A percentile compares a stretch with the other conserved stretches of the same genome.
phyloP scores from a whole-genome alignment of 2,888 invertebrate genomes.

The Epsilonema sp. region DNA sequence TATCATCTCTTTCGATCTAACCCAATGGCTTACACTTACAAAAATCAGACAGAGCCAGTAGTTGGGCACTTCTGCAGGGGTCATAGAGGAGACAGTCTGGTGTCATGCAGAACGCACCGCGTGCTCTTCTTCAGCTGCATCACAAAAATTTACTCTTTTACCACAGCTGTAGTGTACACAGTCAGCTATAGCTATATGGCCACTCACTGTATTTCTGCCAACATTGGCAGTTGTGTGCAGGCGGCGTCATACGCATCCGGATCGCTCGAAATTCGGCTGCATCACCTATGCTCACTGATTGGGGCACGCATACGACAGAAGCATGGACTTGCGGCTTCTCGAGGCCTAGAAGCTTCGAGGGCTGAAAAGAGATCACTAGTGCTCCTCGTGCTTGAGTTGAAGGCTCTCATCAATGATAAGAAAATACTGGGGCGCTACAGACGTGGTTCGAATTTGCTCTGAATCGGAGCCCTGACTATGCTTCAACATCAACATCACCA shows the following conservation, averaged over 20 bases:
- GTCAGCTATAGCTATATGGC: too few relatives aligned
- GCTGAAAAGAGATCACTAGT: too few relatives aligned
- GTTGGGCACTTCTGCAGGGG: slow-evolving; percentile 24
- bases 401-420: too few relatives aligned
- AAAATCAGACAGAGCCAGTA: slow-evolving; percentile 30
- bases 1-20: background rate
- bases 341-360: slow-evolving; percentile 30
- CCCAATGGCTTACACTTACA: slow-evolving; percentile 10
- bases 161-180: too few relatives aligned
- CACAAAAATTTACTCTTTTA: too few relatives aligned
- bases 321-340: slow-evolving; percentile 31
- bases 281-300: too few relatives aligned
- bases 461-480: too few relatives aligned
- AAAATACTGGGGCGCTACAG: too few relatives aligned
- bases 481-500: too few relatives aligned
- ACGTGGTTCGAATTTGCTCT: too few relatives aligned
- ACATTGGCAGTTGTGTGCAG: slow-evolving; percentile 13
- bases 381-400: too few relatives aligned
- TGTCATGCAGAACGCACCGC: slow-evolving; percentile 22
- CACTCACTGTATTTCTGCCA: slow-evolving; percentile 8
- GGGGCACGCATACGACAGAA: too few relatives aligned
- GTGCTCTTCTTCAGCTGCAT: slow-evolving; percentile 13
- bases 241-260: slow-evolving; percentile 14
- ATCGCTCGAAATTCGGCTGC: slow-evolving; percentile 14
- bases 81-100: slow-evolving; percentile 34